A percentile compares a stretch with the other conserved stretches of the same genome.
These are phyloP conservation scores for Himalopsyche japonica DNA, from an alignment of 2,888 invertebrate genomes.

Conservation along the genomic window DNA sequence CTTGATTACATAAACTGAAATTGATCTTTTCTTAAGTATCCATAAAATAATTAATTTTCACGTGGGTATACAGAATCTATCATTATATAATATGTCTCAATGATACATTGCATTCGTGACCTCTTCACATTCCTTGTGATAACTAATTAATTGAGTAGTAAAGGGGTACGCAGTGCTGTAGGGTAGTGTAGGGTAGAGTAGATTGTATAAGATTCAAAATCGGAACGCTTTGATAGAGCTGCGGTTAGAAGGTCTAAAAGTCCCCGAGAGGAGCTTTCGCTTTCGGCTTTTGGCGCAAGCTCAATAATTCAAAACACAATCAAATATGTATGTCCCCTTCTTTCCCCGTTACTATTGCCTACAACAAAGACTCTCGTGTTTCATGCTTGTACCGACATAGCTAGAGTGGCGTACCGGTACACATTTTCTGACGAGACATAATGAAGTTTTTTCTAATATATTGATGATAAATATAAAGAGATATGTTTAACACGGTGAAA, in stretches of 20 bases:
- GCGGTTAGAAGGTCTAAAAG: neutral
- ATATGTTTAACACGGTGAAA: too few relatives aligned
- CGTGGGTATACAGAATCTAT: too few relatives aligned
- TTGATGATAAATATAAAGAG: too few relatives aligned
- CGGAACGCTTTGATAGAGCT: neutral
- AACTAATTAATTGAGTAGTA: neutral
- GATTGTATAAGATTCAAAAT: neutral
- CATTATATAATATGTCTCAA: too few relatives aligned
- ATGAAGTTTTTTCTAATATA: too few relatives aligned
- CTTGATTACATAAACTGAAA: too few relatives aligned
- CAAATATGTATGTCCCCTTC: neutral
- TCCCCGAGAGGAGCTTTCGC: neutral
- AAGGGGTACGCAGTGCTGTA: neutral
- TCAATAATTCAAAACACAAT: neutral
- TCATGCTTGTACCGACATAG: neutral
- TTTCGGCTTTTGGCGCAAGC: neutral
- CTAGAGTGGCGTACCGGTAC: neutral
- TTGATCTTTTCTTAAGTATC: too few relatives aligned
- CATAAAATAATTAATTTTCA: too few relatives aligned
- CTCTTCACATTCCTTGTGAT: neutral
- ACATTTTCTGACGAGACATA: too few relatives aligned
- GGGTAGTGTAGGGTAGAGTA: neutral
- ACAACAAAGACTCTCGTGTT: neutral
- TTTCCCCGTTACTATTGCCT: neutral
- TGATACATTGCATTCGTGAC: too few relatives aligned